Conservation (phyloP, 2,888 invertebrate genomes). For the Drosophila buzzatii region DNA sequence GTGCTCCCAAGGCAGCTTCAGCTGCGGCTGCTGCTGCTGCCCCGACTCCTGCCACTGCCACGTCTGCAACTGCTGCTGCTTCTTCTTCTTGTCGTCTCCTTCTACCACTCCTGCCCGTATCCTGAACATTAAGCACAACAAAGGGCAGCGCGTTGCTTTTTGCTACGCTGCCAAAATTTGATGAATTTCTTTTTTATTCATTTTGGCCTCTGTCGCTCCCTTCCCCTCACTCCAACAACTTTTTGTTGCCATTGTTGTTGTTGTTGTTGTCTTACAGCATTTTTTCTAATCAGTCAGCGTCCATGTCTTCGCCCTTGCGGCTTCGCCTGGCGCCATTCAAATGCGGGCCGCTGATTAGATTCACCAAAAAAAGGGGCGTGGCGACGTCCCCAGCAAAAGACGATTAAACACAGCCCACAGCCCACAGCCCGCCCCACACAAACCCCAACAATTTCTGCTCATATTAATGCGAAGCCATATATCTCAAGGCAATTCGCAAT, state of each 20-base stretch:
- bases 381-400: background rate
- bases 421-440: background rate
- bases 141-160: slow-evolving; percentile 52
- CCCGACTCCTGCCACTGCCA: background rate
- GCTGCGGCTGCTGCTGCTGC: background rate
- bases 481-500: background rate
- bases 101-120: background rate
- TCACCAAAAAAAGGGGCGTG: slow-evolving; percentile 5
- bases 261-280: slow-evolving; percentile 61
- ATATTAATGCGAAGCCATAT: slow-evolving; percentile 12
- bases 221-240: background rate
- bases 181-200: slow-evolving; percentile 80
- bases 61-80: background rate
- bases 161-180: slow-evolving; percentile 75
- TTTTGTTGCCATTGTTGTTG: background rate
- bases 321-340: slow-evolving; percentile 38
- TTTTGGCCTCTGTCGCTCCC: slow-evolving; percentile 33
- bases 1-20: background rate
- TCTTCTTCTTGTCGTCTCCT: background rate
- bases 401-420: slow-evolving; percentile 13
- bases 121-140: slow-evolving; percentile 32
- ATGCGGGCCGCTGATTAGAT: slow-evolving; percentile 71
- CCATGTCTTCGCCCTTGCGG: slow-evolving; percentile 33
- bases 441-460: background rate
- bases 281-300: slow-evolving; percentile 77